Conservation (phyloP, 2,888 invertebrate genomes). For the Craniophora ligustri region DNA sequence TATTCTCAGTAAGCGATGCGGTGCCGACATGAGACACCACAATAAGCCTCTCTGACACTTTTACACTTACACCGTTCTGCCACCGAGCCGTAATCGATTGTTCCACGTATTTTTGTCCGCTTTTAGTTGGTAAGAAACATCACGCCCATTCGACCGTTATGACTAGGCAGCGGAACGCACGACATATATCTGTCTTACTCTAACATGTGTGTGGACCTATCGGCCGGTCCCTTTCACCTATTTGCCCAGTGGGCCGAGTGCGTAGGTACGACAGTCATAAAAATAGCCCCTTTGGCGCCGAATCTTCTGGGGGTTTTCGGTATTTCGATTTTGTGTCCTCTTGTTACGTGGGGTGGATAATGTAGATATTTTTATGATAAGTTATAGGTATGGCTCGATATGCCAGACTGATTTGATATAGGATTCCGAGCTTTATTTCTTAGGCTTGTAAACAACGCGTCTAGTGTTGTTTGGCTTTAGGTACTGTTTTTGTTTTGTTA, state of each 20-base stretch:
- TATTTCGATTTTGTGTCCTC: constrained; percentile 85
- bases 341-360: constrained; percentile 76
- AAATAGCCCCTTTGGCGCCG: constrained; percentile 88
- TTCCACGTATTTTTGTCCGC: constrained; percentile 88
- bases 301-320: constrained; percentile 84
- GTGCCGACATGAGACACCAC: constrained; percentile 36
- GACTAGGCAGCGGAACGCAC: constrained; percentile 85
- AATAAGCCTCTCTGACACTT: constrained; percentile 41
- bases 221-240: constrained; percentile 77
- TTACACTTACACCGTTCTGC: constrained; percentile 75
- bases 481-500: not conserved
- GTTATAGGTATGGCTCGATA: constrained; percentile 68
- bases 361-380: constrained; percentile 73
- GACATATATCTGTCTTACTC: constrained; percentile 81
- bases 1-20: constrained; percentile 24
- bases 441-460: constrained; percentile 5
- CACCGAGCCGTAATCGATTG: constrained; percentile 80
- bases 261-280: constrained; percentile 88
- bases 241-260: constrained; percentile 86
- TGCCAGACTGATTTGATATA: constrained; percentile 30
- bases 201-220: constrained; percentile 80
- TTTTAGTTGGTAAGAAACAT: constrained; percentile 88
- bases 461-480: not conserved
- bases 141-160: constrained; percentile 89
- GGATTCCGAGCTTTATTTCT: constrained; percentile 13